Evolutionary conservation across 64 coral and sea anemone genomes (phyloP), one percentile per base, ranked within the genome.

Genomic region (Montipora sp.): DNA sequence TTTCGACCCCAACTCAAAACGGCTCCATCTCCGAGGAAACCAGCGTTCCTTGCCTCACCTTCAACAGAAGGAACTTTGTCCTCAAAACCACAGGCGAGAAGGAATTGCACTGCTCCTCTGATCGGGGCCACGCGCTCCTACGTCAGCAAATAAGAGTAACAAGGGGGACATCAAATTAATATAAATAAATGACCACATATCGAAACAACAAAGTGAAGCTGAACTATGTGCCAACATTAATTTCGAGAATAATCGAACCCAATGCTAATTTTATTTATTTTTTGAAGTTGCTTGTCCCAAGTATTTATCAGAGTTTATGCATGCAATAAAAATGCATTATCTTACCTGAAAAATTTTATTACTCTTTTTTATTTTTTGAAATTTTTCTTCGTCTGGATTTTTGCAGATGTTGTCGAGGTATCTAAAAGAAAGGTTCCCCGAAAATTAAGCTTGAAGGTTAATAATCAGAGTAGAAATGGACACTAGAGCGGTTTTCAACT

Each of bases 261-360:
- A 36, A 36, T 36, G 36, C 36, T 36, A 36, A 36, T 36, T 36
- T 36, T 36, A 36, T 36, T 36, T 36, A 36, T 36, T 36, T 36
- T 36, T 36, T 36, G 36, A 36, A 36, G 36, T 36, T 36, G 36
- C 0, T 36, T 36, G 36, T 36, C 36, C 36, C 36, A 36, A 36
- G 36, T 36, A 36, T 36, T 36, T 36, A 36, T 36, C 36, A 36
- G 36, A 36, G 36, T 57, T 8, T 57, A 11, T 6, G 7, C 53
- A 8, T 57, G 53, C 4, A 57, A 57, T 57, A 57, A 1, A 21
- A 13, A 48, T 70, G 16, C 47, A 7, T 20, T 6, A 85, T 16
- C 85, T 78, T 60, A 99, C 98, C 98, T 99, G 92, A 70, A 96
- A 99, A 27, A 99, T 51, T 96, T 63, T 92, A 48, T 99, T 99